A percentile compares a stretch with the other conserved stretches of the same genome.
Conservation (phyloP, 2,797 vertebrate species). For the Hypotaenidia okinawae region DNA sequence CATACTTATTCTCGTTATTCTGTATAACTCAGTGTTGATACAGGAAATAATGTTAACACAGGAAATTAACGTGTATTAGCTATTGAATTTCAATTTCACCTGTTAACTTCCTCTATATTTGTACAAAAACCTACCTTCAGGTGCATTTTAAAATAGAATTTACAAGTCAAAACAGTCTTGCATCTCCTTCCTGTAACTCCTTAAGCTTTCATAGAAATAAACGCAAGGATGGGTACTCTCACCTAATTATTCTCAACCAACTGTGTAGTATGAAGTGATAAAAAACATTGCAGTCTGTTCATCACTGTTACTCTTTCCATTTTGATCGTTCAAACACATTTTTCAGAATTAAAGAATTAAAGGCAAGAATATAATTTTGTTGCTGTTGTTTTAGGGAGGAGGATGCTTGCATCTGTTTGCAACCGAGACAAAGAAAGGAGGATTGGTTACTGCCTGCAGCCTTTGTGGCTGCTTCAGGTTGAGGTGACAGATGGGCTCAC, state of each 20-base stretch:
- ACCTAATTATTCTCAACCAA: background rate
- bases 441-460: too few species aligned
- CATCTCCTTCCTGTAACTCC: background rate
- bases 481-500: too few species aligned
- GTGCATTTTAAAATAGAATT: conserved; percentile 5
- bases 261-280: background rate
- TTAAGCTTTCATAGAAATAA: background rate
- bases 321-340: too few species aligned
- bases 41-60: conserved; percentile 38
- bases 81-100: conserved; percentile 54
- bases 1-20: background rate
- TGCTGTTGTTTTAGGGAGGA: too few species aligned
- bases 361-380: too few species aligned
- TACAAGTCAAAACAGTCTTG: background rate
- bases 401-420: too few species aligned
- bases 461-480: too few species aligned
- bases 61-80: conserved; percentile 47
- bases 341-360: too few species aligned
- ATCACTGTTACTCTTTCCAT: too few species aligned
- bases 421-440: too few species aligned
- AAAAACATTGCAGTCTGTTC: too few species aligned
- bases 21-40: background rate
- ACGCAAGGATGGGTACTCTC: background rate
- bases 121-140: background rate
- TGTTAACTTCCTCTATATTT: conserved; percentile 20